Percentiles rank a stretch among this genome's conserved stretches.
Evolutionary conservation across 2,888 invertebrate species (phyloP).

Genomic region (Xylota segnis): DNA sequence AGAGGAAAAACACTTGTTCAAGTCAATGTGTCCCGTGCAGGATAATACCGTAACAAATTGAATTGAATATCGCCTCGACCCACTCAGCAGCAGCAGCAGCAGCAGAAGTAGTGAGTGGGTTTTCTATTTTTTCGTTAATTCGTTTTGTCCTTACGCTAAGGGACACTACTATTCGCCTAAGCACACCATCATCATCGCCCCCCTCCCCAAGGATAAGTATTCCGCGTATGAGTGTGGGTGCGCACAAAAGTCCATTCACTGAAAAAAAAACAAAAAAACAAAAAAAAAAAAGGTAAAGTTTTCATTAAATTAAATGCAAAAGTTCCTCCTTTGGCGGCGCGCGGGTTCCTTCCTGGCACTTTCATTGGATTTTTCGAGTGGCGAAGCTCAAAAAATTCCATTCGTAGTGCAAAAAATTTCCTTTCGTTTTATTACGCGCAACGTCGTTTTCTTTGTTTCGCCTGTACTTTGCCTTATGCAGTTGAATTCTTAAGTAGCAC

Average conservation of each 20-base stretch:
- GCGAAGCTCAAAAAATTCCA: slow-evolving; percentile 26
- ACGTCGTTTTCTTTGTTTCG: slow-evolving; percentile 57
- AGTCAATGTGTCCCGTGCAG: slow-evolving; percentile 44
- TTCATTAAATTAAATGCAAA: slow-evolving; percentile 74
- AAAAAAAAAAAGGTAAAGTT: slow-evolving; percentile 16
- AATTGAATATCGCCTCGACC: slow-evolving; percentile 35
- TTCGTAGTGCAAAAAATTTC: slow-evolving; percentile 62
- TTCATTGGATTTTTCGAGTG: slow-evolving; percentile 43
- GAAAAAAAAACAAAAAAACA: slow-evolving; percentile 12
- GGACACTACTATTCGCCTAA: slow-evolving; percentile 27
- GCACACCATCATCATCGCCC: slow-evolving; percentile 11
- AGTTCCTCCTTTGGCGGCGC: slow-evolving; percentile 40
- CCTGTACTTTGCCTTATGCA: slow-evolving; percentile 67
- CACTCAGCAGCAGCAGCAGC: neutral
- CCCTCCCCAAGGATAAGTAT: neutral
- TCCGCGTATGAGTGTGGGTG: slow-evolving; percentile 5
- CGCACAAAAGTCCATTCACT: slow-evolving; percentile 23
- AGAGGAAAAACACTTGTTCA: slow-evolving; percentile 54
- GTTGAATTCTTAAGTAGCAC: slow-evolving; percentile 73
- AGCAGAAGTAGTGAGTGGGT: neutral
- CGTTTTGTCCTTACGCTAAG: slow-evolving; percentile 17
- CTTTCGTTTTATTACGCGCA: slow-evolving; percentile 51
- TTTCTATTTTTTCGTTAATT: slow-evolving; percentile 37
- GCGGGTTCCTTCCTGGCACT: slow-evolving; percentile 44
- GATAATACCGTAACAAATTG: slow-evolving; percentile 49